These are phyloP conservation scores for Napeogenes inachia DNA, from an alignment of 2,888 invertebrate species.

Conservation along the genomic window DNA sequence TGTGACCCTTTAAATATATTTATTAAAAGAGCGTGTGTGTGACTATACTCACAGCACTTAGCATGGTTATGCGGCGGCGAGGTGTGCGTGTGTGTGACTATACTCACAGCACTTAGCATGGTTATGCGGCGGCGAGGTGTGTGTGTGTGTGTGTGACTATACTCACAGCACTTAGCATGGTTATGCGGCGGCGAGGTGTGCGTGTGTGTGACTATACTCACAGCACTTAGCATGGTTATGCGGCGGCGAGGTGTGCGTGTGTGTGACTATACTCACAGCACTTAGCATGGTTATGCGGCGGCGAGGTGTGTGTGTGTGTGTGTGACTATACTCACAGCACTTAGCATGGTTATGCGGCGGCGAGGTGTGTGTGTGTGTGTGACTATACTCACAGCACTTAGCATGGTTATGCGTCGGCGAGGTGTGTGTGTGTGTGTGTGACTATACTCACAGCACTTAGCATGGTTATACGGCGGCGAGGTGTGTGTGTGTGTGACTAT, in stretches of 20 bases:
- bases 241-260: constrained; percentile 86
- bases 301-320: constrained; percentile 82
- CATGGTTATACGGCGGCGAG: constrained; percentile 89
- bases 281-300: constrained; percentile 88
- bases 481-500: constrained; percentile 59
- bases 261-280: constrained; percentile 54
- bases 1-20: no score
- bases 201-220: constrained; percentile 53
- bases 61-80: no score
- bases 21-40: no score
- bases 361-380: constrained; percentile 79
- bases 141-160: constrained; percentile 10
- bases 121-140: constrained; percentile 90
- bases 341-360: constrained; percentile 89
- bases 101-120: constrained; percentile 81
- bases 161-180: constrained; percentile 82
- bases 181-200: constrained; percentile 89
- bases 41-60: no score
- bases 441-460: constrained; percentile 74
- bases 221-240: constrained; percentile 86
- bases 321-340: constrained; percentile 58
- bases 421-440: constrained; percentile 69
- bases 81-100: not conserved
- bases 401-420: constrained; percentile 89
- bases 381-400: constrained; percentile 73